Percentiles rank a stretch among this genome's conserved stretches.
These are phyloP conservation scores for Clarias gariepinus DNA, from an alignment of 2,113 vertebrate species.

Conservation along the genomic window DNA sequence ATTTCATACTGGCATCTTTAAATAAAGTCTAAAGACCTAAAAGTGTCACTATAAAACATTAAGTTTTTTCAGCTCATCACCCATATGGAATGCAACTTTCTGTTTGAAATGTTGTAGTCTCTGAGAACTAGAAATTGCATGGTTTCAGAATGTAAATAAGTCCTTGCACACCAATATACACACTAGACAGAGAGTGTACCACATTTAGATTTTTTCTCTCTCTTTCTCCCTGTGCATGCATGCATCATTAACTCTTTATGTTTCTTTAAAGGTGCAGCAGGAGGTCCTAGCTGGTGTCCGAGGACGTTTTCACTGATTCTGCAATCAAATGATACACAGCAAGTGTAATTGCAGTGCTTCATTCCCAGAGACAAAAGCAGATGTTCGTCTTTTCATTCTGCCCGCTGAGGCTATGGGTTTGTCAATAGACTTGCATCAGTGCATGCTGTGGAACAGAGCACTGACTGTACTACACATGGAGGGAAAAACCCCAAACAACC, in stretches of 20 bases:
- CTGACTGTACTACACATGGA: background rate
- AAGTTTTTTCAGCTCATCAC: background rate
- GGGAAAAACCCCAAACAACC: background rate
- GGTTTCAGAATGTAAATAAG: constrained; percentile 9
- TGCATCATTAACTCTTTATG: background rate
- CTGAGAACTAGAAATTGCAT: background rate
- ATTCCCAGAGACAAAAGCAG: background rate
- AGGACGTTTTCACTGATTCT: background rate
- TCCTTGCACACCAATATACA: constrained; percentile 15
- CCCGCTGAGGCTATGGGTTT: background rate
- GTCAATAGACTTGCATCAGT: constrained; percentile 28
- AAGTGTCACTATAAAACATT: background rate
- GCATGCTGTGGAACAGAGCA: constrained; percentile 31
- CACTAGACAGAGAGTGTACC: background rate
- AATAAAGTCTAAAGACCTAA: background rate
- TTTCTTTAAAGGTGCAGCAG: constrained; percentile 4
- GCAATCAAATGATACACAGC: constrained; percentile 16
- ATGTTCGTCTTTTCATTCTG: constrained; percentile 36
- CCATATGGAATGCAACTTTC: background rate
- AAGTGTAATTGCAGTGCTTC: constrained; percentile 14
- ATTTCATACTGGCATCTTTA: background rate
- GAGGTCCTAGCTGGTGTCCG: background rate
- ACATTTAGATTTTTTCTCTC: background rate
- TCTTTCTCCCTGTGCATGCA: too few relatives aligned
- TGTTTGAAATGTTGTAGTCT: background rate